These are phyloP conservation scores for Eidolon dupreanum DNA, from an alignment of 2,797 vertebrate genomes.

Conservation along the genomic window DNA sequence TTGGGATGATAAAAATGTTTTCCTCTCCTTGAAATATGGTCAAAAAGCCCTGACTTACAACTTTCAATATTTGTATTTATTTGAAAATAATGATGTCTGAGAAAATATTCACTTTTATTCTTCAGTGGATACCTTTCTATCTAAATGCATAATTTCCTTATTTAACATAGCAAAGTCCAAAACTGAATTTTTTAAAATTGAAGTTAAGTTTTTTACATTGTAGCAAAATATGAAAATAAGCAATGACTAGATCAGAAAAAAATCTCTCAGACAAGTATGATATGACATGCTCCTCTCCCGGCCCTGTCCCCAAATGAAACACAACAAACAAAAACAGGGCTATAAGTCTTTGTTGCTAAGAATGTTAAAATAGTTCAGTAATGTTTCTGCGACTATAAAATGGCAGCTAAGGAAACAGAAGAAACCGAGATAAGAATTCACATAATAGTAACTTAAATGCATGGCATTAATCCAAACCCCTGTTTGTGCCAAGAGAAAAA, in stretches of 20 bases:
- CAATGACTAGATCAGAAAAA: slow-evolving; percentile 13
- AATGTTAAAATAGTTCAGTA: slow-evolving; percentile 39
- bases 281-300: neutral
- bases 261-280: neutral
- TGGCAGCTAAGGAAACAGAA: slow-evolving; percentile 39
- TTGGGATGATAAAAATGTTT: neutral
- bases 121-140: neutral
- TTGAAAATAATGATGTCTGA: neutral
- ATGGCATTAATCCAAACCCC: slow-evolving; percentile 46
- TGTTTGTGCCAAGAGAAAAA: neutral
- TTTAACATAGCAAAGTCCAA: slow-evolving; percentile 5
- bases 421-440: slow-evolving; percentile 50
- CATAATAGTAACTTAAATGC: slow-evolving; percentile 35
- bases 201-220: slow-evolving; percentile 29
- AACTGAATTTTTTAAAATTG: neutral
- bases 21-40: neutral
- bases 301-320: neutral
- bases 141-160: slow-evolving; percentile 36
- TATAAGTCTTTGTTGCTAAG: neutral
- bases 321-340: slow-evolving; percentile 44
- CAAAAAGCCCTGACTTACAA: neutral
- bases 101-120: neutral
- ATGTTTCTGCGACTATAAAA: slow-evolving; percentile 53
- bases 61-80: neutral
- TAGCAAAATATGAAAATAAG: slow-evolving; percentile 13